Evolutionary conservation across 2,888 invertebrate species (phyloP).

Genomic region (Mesorhabditis spiculigera): DNA sequence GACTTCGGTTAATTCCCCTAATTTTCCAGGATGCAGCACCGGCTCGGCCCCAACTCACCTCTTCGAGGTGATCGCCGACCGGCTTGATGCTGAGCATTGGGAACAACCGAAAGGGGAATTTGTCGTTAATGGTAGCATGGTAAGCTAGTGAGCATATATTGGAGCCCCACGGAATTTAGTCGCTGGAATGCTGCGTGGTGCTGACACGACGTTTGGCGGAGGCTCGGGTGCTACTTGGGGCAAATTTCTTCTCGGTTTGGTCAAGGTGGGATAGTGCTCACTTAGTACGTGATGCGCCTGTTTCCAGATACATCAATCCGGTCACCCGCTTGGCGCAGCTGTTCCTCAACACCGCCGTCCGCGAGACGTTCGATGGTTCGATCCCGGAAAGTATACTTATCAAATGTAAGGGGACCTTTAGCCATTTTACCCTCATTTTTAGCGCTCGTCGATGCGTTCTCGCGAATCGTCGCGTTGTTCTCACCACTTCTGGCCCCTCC

Average conservation of each 20-base stretch:
- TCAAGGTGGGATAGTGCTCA: neutral
- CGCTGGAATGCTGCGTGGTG: neutral
- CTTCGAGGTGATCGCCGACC: slow-evolving; percentile 31
- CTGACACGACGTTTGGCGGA: neutral
- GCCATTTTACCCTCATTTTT: slow-evolving; percentile 5
- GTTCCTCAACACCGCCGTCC: slow-evolving; percentile 29
- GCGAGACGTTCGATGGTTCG: slow-evolving; percentile 19
- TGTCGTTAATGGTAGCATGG: neutral
- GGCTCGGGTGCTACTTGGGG: neutral
- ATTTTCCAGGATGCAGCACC: slow-evolving; percentile 36
- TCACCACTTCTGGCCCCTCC: slow-evolving; percentile 46
- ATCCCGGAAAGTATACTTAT: neutral
- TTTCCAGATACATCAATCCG: slow-evolving; percentile 21
- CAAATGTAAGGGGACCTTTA: neutral
- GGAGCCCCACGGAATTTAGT: neutral
- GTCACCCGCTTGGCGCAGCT: slow-evolving; percentile 28
- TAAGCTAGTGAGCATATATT: neutral
- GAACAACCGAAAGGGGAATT: slow-evolving; percentile 10
- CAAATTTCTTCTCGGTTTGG: neutral
- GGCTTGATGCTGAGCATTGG: slow-evolving; percentile 25
- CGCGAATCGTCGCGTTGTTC: slow-evolving; percentile 31
- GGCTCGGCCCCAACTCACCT: slow-evolving; percentile 39
- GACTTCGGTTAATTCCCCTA: neutral
- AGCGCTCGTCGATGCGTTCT: slow-evolving; percentile 42
- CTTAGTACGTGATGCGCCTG: too few relatives aligned